Conservation (phyloP, 2,888 invertebrate species). For the Drosophila tanythrix region DNA sequence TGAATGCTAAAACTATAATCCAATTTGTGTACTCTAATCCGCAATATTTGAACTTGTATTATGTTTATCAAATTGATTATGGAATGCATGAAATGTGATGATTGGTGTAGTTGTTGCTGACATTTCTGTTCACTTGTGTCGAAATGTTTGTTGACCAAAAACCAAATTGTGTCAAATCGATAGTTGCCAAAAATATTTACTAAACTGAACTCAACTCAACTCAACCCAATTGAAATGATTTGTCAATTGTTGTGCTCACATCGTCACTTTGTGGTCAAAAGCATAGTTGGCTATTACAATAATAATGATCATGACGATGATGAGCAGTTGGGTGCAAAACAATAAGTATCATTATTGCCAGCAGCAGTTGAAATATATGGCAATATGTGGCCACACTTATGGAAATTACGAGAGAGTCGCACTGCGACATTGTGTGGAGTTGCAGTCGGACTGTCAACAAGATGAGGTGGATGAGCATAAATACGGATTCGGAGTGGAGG, state of each 20-base stretch:
- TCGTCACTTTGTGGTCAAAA: conserved; percentile 27
- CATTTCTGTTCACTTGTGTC: conserved; percentile 42
- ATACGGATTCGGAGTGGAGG: conserved; percentile 18
- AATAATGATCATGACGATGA: conserved; percentile 14
- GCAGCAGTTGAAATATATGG: conserved; percentile 43
- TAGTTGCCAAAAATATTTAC: conserved; percentile 59
- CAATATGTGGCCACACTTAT: conserved; percentile 56
- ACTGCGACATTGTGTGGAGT: conserved; percentile 55
- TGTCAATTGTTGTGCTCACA: conserved; percentile 25
- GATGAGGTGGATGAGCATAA: conserved; percentile 20
- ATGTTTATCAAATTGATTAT: conserved; percentile 47
- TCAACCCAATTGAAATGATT: conserved; percentile 4
- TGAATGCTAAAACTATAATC: conserved; percentile 28
- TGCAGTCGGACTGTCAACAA: conserved; percentile 32
- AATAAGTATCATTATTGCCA: conserved; percentile 58
- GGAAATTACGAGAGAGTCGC: conserved; percentile 58
- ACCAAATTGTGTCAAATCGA: conserved; percentile 74
- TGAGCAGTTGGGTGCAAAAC: conserved; percentile 25
- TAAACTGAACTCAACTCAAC: neutral
- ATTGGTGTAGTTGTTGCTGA: conserved; percentile 4
- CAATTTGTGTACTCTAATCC: conserved; percentile 35
- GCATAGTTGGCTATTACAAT: neutral
- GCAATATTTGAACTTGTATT: conserved; percentile 43
- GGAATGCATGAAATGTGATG: conserved; percentile 43
- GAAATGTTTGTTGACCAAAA: conserved; percentile 59